Evolutionary conservation across 2,888 invertebrate genomes (phyloP).

Genomic region (Trimorus sp.): DNA sequence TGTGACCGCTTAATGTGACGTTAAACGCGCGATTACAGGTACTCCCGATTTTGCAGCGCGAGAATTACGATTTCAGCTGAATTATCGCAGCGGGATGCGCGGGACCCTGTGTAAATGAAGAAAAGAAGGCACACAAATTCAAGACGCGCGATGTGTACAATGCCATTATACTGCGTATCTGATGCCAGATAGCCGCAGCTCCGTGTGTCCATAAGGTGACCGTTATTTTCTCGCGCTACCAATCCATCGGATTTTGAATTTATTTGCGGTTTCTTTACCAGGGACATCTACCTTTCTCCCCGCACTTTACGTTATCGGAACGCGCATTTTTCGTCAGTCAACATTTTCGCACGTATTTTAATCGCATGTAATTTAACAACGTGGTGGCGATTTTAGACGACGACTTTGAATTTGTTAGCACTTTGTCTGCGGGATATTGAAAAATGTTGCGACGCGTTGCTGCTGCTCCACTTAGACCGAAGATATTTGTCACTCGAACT

Average conservation of each 20-base stretch:
- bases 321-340: no score
- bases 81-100: slow-evolving; percentile 40
- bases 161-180: slow-evolving; percentile 57
- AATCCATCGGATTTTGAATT: slow-evolving; percentile 54
- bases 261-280: slow-evolving; percentile 16
- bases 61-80: slow-evolving; percentile 45
- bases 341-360: no score
- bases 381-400: no score
- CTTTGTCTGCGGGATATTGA: no score
- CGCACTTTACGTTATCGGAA: no score
- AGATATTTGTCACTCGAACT: no score
- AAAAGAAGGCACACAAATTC: slow-evolving; percentile 46
- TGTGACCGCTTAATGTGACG: no score
- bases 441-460: no score
- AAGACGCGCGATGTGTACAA: slow-evolving; percentile 49
- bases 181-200: slow-evolving; percentile 53
- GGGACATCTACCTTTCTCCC: no score
- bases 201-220: slow-evolving; percentile 43
- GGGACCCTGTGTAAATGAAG: slow-evolving; percentile 50
- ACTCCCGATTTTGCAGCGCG: slow-evolving; percentile 35
- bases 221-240: slow-evolving; percentile 62
- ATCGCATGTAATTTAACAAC: no score
- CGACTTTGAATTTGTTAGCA: no score
- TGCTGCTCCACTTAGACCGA: no score
- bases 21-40: slow-evolving; percentile 41